A percentile compares a stretch with the other conserved stretches of the same genome.
Evolutionary conservation across 2,888 invertebrate species (phyloP).

Genomic region (Stenchaetothrips biformis): DNA sequence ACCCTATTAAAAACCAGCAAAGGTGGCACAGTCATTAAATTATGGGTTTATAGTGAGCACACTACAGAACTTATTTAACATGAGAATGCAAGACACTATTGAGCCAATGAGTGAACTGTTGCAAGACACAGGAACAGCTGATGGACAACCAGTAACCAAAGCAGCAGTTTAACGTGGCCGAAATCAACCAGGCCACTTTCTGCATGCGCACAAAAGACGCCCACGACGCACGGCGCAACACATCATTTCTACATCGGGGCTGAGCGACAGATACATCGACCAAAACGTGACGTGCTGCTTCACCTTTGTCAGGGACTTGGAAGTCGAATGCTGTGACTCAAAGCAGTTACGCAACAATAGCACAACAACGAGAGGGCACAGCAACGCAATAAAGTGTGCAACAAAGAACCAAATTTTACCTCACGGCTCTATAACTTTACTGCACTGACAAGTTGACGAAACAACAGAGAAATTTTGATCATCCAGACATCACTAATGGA

Average conservation of each 20-base stretch:
- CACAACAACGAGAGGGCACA: not conserved
- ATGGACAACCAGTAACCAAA: not conserved
- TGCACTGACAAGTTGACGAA: not conserved
- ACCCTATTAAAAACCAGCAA: too few relatives aligned
- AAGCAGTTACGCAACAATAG: slow-evolving; percentile 9
- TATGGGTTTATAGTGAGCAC: too few relatives aligned
- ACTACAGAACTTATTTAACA: too few relatives aligned
- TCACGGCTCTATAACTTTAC: not conserved
- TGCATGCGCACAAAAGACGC: too few relatives aligned
- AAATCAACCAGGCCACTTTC: too few relatives aligned
- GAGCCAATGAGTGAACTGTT: not conserved
- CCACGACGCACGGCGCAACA: too few relatives aligned
- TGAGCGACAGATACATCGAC: not conserved
- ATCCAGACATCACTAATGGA: slow-evolving; percentile 24
- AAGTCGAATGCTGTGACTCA: not conserved
- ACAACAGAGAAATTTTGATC: not conserved
- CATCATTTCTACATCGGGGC: too few relatives aligned
- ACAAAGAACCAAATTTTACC: not conserved
- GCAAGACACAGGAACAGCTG: slow-evolving; percentile 5
- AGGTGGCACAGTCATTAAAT: too few relatives aligned
- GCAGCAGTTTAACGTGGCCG: not conserved
- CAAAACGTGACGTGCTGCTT: slow-evolving; percentile 16
- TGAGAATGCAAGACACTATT: too few relatives aligned
- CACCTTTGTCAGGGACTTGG: slow-evolving; percentile 13
- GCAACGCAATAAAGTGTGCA: not conserved